Percentiles rank a stretch among this genome's conserved stretches.
These are phyloP conservation scores for Lipotes vexillifer DNA, from an alignment of 2,113 vertebrate species.

Conservation along the genomic window DNA sequence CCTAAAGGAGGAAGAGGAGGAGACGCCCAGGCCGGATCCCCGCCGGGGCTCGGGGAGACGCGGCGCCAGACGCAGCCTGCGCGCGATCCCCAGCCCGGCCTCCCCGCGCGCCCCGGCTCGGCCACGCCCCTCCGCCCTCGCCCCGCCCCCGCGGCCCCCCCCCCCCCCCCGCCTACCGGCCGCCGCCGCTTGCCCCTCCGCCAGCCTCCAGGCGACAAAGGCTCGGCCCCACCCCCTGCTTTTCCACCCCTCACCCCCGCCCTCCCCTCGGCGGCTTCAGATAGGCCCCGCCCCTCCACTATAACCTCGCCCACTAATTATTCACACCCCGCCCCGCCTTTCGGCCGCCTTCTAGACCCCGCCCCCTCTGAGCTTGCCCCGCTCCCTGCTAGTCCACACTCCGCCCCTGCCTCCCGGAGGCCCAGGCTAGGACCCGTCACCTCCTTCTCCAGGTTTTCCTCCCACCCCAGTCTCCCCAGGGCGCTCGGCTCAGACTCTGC, in stretches of 20 bases:
- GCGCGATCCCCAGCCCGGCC: neutral
- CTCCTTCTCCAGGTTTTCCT: too few relatives aligned
- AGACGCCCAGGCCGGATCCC: neutral
- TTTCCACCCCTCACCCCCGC: neutral
- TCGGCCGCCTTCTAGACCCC: neutral
- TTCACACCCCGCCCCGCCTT: neutral
- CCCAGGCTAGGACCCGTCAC: too few relatives aligned
- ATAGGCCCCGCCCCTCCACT: neutral
- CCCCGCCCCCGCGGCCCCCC: accelerated
- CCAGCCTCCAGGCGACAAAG: neutral
- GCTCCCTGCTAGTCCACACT: neutral
- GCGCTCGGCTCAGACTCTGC: neutral
- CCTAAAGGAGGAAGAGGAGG: neutral
- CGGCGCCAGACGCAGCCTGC: neutral
- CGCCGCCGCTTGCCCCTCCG: neutral
- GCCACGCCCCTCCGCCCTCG: neutral
- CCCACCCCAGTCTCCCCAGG: accelerated
- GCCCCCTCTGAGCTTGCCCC: neutral
- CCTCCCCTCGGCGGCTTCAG: neutral
- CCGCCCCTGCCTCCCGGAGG: neutral
- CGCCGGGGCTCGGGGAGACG: accelerated
- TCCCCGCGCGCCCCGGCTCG: neutral
- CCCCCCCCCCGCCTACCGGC: neutral
- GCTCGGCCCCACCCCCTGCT: neutral
- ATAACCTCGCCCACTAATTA: neutral